Conservation (phyloP, 1,140 invertebrate genomes). For the Trissolcus basalis region DNA sequence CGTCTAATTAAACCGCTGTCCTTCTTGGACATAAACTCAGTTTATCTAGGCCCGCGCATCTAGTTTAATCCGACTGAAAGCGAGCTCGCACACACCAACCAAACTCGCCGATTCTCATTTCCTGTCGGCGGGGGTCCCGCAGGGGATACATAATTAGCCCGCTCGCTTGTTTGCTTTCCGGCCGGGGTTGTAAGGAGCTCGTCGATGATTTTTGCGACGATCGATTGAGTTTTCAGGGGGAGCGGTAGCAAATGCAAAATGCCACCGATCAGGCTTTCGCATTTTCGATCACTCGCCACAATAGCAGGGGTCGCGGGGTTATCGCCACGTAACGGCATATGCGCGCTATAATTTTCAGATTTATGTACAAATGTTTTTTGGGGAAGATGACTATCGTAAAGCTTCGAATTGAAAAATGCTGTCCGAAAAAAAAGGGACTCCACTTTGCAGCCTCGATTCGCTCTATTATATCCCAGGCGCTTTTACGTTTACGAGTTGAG, state of each 20-base stretch:
- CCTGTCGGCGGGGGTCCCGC: conserved; percentile 75
- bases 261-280: conserved; percentile 1
- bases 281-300: too few species aligned
- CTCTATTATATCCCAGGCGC: conserved; percentile 42
- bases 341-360: conserved; percentile 74
- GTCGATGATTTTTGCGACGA: conserved; percentile 46
- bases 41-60: conserved; percentile 71
- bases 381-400: conserved; percentile 73
- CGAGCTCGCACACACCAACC: conserved; percentile 33
- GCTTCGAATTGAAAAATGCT: conserved; percentile 75
- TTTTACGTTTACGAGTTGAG: conserved; percentile 53
- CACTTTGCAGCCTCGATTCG: conserved; percentile 34
- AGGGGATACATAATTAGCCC: conserved; percentile 75
- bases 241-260: not conserved
- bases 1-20: conserved; percentile 76
- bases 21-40: conserved; percentile 73
- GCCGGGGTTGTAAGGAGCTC: conserved; percentile 41
- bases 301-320: conserved; percentile 57
- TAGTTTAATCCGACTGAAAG: conserved; percentile 70
- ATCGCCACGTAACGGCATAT: conserved; percentile 75
- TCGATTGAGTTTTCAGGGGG: conserved; percentile 17
- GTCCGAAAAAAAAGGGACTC: conserved; percentile 49
- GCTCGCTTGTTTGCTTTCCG: conserved; percentile 62
- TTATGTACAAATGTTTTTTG: conserved; percentile 75
- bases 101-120: conserved; percentile 73